Base-by-base conservation (phyloP, 2,888 invertebrate species). In the Schizaphis graminum region DNA sequence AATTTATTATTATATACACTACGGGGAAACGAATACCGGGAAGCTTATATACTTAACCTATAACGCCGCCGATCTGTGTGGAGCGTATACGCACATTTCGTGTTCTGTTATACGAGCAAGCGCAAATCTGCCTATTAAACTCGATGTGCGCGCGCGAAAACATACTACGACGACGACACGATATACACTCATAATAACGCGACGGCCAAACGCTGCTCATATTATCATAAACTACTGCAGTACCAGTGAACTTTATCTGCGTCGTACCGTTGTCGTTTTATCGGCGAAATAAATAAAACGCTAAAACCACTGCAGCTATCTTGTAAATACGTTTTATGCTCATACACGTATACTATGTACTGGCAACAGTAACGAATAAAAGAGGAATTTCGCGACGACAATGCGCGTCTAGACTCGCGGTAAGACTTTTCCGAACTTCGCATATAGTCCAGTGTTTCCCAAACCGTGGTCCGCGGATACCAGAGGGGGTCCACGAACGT, bases 121-220 rank as follows among this genome's bases (percentile, higher is more conserved):
- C 77, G 77, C 77, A 77, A 77, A 77, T 77, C 77, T 35, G 35
- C 77, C 77, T 35, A 77, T 77, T 77, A 77, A 77, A 77, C 77
- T 35, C 35, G 35, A 77, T 77, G 77, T 77, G 77, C 35, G 77
- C 35, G 35, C 44, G 44, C 44, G 44, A 47, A 47, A 77, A 35
- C 35, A 77, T 21, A 35, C 21, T 35, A 77, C 21, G 13, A 53
- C 53, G 49, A 11, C 49, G 10, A 21, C 77, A 24, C 57, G 26
- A 44, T 7, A 57, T 16, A 35, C 35, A 77, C 35, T 77, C 77
- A 77, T 77, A 77, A 77, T 77, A 35, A 77, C 77, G 77, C 77
- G 35, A 35, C 21, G 77, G 77, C 77, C 77, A 77, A 77, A 77
- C 35, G 77, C 35, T 35, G 21, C 21, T 35, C 41, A 44, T 44